These are phyloP conservation scores for Neoitamus cyanurus DNA, from an alignment of 2,888 invertebrate species.

Conservation along the genomic window DNA sequence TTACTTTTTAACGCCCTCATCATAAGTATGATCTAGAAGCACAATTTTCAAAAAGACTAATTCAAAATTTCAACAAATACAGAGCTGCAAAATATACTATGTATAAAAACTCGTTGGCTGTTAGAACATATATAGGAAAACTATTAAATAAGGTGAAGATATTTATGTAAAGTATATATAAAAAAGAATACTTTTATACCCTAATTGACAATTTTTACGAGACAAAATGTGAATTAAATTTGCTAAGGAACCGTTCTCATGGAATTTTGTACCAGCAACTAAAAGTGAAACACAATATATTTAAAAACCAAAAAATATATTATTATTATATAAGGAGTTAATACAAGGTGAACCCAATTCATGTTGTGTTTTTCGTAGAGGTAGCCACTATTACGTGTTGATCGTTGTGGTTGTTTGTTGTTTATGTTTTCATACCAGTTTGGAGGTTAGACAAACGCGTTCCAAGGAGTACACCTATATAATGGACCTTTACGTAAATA, in stretches of 20 bases:
- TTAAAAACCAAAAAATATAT: background rate
- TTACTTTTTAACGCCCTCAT: background rate
- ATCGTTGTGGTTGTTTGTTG: slow-evolving; percentile 23
- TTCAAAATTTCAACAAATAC: background rate
- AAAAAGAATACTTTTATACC: slow-evolving; percentile 18
- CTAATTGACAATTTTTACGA: background rate
- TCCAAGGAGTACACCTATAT: background rate
- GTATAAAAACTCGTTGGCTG: slow-evolving; percentile 21
- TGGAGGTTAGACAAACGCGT: background rate
- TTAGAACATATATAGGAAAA: background rate
- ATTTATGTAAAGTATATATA: background rate
- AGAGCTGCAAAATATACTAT: background rate
- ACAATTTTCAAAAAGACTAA: background rate
- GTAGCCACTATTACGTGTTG: background rate
- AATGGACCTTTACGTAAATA: background rate
- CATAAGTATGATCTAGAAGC: background rate
- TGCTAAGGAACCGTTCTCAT: slow-evolving; percentile 12
- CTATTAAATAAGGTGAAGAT: background rate
- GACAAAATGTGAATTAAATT: background rate
- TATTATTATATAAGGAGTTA: no score
- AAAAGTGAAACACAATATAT: background rate
- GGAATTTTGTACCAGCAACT: slow-evolving; percentile 18
- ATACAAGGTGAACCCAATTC: background rate
- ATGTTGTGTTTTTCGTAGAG: slow-evolving; percentile 8
- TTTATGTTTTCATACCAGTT: background rate